Evolutionary conservation across 2,888 invertebrate genomes (phyloP), one percentile per base, ranked within the genome.

Genomic region (Trileptium ribeirensis): DNA sequence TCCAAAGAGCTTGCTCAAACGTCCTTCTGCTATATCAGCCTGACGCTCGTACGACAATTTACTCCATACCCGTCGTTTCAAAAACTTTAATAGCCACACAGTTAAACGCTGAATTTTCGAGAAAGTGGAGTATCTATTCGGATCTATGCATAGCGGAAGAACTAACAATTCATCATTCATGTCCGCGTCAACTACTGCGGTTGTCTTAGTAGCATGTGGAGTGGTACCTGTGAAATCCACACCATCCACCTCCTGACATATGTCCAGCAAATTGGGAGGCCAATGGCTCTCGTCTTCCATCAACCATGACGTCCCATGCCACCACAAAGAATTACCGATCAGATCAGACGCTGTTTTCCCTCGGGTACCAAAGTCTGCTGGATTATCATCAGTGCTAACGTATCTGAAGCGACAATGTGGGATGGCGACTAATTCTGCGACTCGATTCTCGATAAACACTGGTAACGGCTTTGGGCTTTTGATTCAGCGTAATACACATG

Each of bases 261-360:
- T n/a, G n/a, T n/a, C n/a, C n/a, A n/a, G n/a, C n/a, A n/a, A 15
- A n/a, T n/a, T 15, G n/a, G n/a, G 15, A n/a, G 77, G 77, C 77
- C 77, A 77, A 15, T 15, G 15, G 15, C 29, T 29, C 15, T 74
- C 29, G 8, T 36, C 37, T 37, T 24, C 3, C 3, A 15, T 8
- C 19, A 85, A 80, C 83, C 85, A 86, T 33, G 37, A 0, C 1
- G 86, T 86, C 15, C 86, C 86, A 2, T 81, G 37, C 83, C 84
- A 85, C 86, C 86, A 87, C 0, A 83, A 33, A 1, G 74, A 19
- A 29, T 78, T 37, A 0, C 79, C 40, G 3, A 70, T 15, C 15
- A 85, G 78, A 34, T 83, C 81, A 0, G 40, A 33, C 0, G 82
- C 79, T 19, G 81, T 31, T 24, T 84, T 0, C 15, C 86, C 87